These are phyloP conservation scores for Tribolium freemani DNA, from an alignment of 2,888 invertebrate species.

Conservation along the genomic window DNA sequence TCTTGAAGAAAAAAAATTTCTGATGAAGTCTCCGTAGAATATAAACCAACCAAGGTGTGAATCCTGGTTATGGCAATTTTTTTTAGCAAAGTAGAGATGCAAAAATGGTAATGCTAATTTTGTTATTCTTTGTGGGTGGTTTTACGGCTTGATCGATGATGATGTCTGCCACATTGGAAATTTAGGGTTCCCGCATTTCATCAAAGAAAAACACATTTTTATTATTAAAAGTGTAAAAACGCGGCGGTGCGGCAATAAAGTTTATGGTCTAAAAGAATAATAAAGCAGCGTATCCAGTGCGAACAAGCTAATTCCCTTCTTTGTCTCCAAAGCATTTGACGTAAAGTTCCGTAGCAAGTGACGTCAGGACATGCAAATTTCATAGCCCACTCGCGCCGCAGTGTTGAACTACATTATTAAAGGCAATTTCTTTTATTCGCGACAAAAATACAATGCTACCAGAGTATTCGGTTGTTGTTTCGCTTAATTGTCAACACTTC, in stretches of 20 bases:
- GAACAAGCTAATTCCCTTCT: constrained; percentile 56
- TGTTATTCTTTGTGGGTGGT: no score
- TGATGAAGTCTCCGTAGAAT: no score
- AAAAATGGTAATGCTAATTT: no score
- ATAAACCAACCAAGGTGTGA: no score
- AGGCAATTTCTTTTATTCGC: constrained; percentile 64
- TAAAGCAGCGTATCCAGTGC: constrained; percentile 53
- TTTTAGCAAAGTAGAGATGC: no score
- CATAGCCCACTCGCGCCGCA: constrained; percentile 54
- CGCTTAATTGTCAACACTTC: constrained; percentile 65
- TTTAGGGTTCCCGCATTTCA: constrained; percentile 6
- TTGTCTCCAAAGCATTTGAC: constrained; percentile 48
- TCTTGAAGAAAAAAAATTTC: no score
- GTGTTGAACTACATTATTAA: constrained; percentile 63
- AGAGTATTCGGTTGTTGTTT: constrained; percentile 61
- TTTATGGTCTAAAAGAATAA: constrained; percentile 53
- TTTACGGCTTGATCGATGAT: no score
- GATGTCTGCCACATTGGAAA: no score
- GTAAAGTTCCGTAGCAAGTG: constrained; percentile 44
- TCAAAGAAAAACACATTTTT: constrained; percentile 34
- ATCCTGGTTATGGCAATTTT: no score
- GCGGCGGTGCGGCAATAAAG: constrained; percentile 49
- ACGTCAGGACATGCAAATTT: constrained; percentile 63
- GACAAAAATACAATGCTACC: constrained; percentile 53
- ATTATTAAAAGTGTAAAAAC: constrained; percentile 40